phyloP scores from a whole-genome alignment of 2,113 vertebrate genomes.

The Campylorhamphus procurvoides region DNA sequence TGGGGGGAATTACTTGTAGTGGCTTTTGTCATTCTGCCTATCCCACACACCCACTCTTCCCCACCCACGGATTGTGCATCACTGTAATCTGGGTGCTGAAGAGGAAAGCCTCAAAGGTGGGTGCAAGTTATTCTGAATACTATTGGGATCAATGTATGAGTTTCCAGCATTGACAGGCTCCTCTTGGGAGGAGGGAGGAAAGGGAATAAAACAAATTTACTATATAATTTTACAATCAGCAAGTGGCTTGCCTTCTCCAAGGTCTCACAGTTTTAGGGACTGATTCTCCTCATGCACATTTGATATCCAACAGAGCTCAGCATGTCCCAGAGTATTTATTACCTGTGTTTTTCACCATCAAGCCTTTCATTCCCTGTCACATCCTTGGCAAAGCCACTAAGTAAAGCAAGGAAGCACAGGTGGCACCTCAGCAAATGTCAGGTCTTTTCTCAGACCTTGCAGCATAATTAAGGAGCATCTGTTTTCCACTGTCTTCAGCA shows the following conservation, averaged over 20 bases:
- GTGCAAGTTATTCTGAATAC: not conserved
- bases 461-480: not conserved
- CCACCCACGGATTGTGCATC: accelerated
- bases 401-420: not conserved
- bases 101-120: not conserved
- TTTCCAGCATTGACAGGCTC: not conserved
- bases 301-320: not conserved
- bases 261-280: not conserved
- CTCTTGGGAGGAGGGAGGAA: not conserved
- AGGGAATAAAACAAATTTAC: not conserved
- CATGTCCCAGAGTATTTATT: not conserved
- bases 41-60: accelerated
- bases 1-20: not conserved
- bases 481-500: not conserved
- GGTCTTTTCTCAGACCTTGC: not conserved
- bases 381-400: not conserved
- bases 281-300: not conserved
- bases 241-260: not conserved
- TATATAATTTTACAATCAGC: not conserved
- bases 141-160: accelerated
- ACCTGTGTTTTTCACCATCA: not conserved
- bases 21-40: not conserved
- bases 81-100: not conserved
- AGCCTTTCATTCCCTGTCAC: not conserved
- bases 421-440: not conserved